Evolutionary conservation across 2,797 vertebrate species (phyloP).

Genomic region (Pangasius krempfi): DNA sequence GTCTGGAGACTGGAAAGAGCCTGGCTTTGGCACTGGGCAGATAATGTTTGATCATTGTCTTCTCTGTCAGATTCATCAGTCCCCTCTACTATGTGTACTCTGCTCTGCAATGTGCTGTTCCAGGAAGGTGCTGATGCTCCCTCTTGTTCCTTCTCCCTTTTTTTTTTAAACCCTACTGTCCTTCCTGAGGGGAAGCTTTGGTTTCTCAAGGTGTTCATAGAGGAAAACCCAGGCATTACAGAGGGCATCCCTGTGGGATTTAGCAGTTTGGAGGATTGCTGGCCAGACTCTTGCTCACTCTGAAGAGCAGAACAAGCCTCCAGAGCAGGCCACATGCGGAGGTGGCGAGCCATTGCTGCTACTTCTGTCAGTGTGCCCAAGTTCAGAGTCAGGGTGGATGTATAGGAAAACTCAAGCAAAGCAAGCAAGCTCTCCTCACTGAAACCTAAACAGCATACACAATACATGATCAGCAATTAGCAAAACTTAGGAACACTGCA

Average conservation of each 20-base stretch:
- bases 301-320: conserved; percentile 79
- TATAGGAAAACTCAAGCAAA: conserved; percentile 83
- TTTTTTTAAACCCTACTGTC: conserved; percentile 53
- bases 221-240: conserved; percentile 30
- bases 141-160: conserved; percentile 49
- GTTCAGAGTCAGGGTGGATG: conserved; percentile 77
- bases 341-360: conserved; percentile 79
- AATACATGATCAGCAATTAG: background rate
- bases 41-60: conserved; percentile 62
- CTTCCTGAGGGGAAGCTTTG: conserved; percentile 13
- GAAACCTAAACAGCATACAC: conserved; percentile 68
- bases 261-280: conserved; percentile 39
- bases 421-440: conserved; percentile 78
- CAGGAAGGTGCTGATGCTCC: conserved; percentile 33
- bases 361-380: conserved; percentile 77
- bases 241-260: conserved; percentile 28
- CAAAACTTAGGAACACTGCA: background rate
- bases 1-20: conserved; percentile 44
- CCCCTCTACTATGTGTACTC: conserved; percentile 44
- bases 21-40: conserved; percentile 50
- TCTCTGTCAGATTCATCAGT: conserved; percentile 61
- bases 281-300: conserved; percentile 68
- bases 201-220: conserved; percentile 54
- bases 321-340: conserved; percentile 83
- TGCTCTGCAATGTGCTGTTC: conserved; percentile 52